These are phyloP conservation scores for Baryphthengus martii DNA, from an alignment of 2,113 vertebrate species.

Conservation along the genomic window DNA sequence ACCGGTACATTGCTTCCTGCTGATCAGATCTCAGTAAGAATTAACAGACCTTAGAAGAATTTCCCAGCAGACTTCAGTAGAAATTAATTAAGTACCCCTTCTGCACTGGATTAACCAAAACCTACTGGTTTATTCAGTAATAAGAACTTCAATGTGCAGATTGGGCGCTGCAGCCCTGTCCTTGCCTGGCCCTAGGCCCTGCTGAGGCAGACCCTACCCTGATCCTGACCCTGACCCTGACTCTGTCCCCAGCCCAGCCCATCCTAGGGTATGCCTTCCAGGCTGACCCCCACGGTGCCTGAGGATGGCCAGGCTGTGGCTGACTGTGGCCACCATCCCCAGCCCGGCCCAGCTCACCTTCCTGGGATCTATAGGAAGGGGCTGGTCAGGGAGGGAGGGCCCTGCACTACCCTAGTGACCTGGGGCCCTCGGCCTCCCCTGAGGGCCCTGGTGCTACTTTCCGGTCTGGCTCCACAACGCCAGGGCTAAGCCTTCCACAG, in stretches of 20 bases:
- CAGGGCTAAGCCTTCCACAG: neutral
- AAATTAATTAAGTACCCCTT: constrained; percentile 55
- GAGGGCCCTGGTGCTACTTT: neutral
- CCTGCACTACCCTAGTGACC: neutral
- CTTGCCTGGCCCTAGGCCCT: neutral
- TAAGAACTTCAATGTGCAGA: neutral
- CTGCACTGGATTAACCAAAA: constrained; percentile 26
- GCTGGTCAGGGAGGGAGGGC: neutral
- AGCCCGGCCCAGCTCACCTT: neutral
- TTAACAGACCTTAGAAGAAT: constrained; percentile 62
- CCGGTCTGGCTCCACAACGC: neutral
- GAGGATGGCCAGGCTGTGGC: rapidly evolving
- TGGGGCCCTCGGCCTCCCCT: rapidly evolving
- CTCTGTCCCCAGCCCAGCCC: neutral
- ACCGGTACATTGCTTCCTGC: neutral
- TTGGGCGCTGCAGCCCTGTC: neutral
- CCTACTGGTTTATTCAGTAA: neutral
- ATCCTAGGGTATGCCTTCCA: neutral
- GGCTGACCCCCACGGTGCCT: neutral
- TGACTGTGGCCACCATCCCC: rapidly evolving
- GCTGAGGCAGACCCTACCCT: rapidly evolving
- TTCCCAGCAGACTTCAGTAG: constrained; percentile 26
- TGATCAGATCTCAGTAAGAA: constrained; percentile 56
- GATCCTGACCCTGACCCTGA: too few species aligned
- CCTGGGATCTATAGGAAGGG: neutral